Percentiles rank a stretch among this genome's conserved stretches.
Evolutionary conservation across 2,888 invertebrate genomes (phyloP).

Genomic region (Hartigia nigra): DNA sequence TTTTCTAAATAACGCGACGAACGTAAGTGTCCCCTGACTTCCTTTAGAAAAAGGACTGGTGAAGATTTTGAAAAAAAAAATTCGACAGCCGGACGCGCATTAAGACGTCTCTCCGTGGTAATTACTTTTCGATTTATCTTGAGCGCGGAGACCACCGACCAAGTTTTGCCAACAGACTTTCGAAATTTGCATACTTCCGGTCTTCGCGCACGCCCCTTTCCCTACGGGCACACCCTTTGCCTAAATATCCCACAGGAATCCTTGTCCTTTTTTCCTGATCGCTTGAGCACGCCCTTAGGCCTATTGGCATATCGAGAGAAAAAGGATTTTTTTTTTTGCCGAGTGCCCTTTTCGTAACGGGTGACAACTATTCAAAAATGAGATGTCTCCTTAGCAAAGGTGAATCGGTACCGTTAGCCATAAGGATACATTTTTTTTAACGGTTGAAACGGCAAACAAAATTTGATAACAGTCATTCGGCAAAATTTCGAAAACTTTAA

Average conservation of each 20-base stretch:
- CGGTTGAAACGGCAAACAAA: neutral
- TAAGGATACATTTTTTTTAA: neutral
- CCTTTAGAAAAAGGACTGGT: neutral
- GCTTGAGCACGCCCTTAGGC: conserved; percentile 30
- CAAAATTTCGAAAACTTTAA: neutral
- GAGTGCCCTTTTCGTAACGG: conserved; percentile 4
- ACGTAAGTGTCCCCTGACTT: neutral
- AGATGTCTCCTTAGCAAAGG: neutral
- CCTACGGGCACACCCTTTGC: conserved; percentile 11
- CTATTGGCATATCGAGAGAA: neutral
- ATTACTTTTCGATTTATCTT: conserved; percentile 60
- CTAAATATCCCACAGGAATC: conserved; percentile 4
- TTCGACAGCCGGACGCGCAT: conserved; percentile 16
- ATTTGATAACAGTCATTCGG: neutral
- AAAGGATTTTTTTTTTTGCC: conserved; percentile 1
- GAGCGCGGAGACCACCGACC: conserved; percentile 49
- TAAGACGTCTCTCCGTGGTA: conserved; percentile 33
- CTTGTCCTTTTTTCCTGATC: conserved; percentile 26
- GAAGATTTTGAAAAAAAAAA: neutral
- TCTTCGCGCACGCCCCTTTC: conserved; percentile 38
- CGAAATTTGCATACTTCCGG: conserved; percentile 56
- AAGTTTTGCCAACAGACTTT: conserved; percentile 56
- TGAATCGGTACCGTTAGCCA: neutral
- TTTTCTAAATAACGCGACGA: conserved; percentile 5
- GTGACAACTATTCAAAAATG: neutral